These are phyloP conservation scores for Euwallacea fornicatus DNA, from an alignment of 1,140 invertebrate species.

Conservation along the genomic window DNA sequence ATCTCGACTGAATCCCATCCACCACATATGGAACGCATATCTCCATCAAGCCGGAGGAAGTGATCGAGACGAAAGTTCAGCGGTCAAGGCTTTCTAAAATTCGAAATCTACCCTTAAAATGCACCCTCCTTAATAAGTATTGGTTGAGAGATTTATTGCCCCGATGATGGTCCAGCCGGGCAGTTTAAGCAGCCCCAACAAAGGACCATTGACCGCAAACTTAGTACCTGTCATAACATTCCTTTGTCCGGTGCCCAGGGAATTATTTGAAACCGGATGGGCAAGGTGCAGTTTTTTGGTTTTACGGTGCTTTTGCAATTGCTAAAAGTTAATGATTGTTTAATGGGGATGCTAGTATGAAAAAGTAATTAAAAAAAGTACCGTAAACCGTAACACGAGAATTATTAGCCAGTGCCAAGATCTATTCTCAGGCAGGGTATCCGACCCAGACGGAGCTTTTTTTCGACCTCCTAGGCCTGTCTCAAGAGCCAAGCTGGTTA, in stretches of 20 bases:
- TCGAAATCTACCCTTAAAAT: constrained; percentile 21
- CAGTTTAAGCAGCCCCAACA: constrained; percentile 11
- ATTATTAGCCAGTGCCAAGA: constrained; percentile 24
- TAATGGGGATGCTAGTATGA: no score
- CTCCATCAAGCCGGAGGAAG: constrained; percentile 24
- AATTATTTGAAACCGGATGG: constrained; percentile 17
- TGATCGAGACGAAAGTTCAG: constrained; percentile 31
- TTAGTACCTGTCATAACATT: constrained; percentile 34
- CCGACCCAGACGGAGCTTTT: constrained; percentile 24
- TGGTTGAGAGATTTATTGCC: constrained; percentile 28
- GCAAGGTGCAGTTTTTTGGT: constrained; percentile 15
- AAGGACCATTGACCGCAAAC: constrained; percentile 26
- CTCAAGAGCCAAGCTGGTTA: constrained; percentile 49
- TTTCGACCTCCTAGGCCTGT: constrained; percentile 43
- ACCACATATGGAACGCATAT: constrained; percentile 35
- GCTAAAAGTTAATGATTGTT: no score
- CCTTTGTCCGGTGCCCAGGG: constrained; percentile 26
- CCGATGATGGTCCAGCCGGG: constrained; percentile 22
- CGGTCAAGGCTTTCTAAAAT: constrained; percentile 37
- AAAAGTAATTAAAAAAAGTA: constrained; percentile 4
- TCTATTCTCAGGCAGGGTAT: constrained; percentile 23
- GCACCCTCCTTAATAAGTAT: constrained; percentile 20
- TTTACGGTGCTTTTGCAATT: no score
- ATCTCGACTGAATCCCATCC: constrained; percentile 24
- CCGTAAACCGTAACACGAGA: constrained; percentile 30